phyloP scores from a whole-genome alignment of 2,797 vertebrate species.

The Neopelma chrysocephalum region DNA sequence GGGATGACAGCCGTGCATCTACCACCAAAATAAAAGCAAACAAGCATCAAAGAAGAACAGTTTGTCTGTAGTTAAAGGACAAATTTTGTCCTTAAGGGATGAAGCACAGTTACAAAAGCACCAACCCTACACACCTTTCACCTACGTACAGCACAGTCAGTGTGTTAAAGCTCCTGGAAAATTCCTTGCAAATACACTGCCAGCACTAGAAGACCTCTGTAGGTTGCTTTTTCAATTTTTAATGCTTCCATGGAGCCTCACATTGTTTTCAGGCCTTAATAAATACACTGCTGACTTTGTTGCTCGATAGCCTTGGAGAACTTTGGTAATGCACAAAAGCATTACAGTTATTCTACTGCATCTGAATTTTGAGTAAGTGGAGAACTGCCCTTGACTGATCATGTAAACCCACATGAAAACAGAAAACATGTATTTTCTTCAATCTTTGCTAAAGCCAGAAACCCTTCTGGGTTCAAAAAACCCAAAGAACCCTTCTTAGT shows the following conservation, averaged over 20 bases:
- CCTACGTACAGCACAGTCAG: background rate
- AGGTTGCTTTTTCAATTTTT: background rate
- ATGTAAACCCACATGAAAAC: background rate
- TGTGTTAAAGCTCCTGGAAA: background rate
- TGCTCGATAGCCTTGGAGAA: background rate
- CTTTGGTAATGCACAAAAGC: background rate
- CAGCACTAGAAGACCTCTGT: background rate
- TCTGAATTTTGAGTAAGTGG: background rate
- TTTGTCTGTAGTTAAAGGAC: background rate
- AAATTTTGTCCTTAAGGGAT: background rate
- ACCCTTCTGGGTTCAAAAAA: background rate
- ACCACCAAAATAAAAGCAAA: background rate
- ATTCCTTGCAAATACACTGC: fast-evolving
- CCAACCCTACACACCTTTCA: background rate
- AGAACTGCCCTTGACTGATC: background rate
- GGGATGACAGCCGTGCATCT: fast-evolving
- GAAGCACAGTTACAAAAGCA: background rate
- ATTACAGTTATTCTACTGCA: background rate
- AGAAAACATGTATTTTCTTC: background rate
- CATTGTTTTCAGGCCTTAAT: background rate
- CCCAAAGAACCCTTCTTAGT: background rate
- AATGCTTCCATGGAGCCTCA: background rate
- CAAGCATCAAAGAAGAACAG: too few relatives aligned
- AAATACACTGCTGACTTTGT: background rate
- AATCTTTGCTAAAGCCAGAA: background rate